A percentile compares a stretch with the other conserved stretches of the same genome.
phyloP scores from a whole-genome alignment of 2,797 vertebrate genomes.

The Myotis vivesi region DNA sequence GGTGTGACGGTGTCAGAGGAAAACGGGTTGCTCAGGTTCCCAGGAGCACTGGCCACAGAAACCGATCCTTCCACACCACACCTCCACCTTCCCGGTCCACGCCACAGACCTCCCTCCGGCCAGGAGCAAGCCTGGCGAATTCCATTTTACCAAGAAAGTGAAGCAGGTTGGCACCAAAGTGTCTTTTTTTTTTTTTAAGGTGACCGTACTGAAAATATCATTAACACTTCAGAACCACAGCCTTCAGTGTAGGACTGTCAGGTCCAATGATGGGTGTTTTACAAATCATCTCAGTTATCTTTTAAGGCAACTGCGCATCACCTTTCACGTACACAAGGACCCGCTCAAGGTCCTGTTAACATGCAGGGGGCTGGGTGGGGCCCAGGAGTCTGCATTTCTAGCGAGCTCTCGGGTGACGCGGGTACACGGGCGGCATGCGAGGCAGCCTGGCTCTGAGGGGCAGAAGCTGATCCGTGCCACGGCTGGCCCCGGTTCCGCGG shows the following conservation, averaged over 20 bases:
- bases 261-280: background rate
- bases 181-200: background rate
- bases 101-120: no score
- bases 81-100: background rate
- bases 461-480: background rate
- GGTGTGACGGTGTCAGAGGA: background rate
- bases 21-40: background rate
- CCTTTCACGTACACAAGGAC: background rate
- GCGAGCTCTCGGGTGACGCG: background rate
- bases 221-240: background rate
- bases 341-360: background rate
- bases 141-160: background rate
- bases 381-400: background rate
- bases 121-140: background rate
- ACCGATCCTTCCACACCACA: background rate
- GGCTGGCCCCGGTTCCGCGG: background rate
- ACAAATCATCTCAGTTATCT: background rate
- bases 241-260: background rate
- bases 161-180: background rate
- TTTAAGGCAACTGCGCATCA: background rate
- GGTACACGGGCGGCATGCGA: fast-evolving
- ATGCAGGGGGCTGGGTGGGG: background rate
- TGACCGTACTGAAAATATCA: background rate
- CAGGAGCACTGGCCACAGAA: background rate
- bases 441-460: background rate